These are phyloP conservation scores for Saturnia japonica DNA, from an alignment of 2,888 invertebrate species.

Conservation along the genomic window DNA sequence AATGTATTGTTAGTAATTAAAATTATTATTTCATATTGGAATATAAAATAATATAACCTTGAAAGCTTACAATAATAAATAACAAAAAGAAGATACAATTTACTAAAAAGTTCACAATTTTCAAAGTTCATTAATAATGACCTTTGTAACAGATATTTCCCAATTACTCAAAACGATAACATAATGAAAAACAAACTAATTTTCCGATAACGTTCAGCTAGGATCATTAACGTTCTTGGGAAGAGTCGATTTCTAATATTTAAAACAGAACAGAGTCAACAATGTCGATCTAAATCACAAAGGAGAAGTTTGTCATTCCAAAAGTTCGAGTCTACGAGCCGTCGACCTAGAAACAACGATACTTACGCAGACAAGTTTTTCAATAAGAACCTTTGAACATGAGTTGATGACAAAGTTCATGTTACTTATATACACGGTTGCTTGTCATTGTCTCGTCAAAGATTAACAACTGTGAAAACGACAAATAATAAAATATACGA, in stretches of 20 bases:
- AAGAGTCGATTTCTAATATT: conserved; percentile 38
- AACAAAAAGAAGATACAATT: too few relatives aligned
- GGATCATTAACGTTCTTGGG: not conserved
- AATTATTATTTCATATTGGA: too few relatives aligned
- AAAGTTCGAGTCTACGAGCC: conserved; percentile 46
- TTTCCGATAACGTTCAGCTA: not conserved
- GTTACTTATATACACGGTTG: conserved; percentile 35
- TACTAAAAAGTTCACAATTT: too few relatives aligned
- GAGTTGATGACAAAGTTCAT: conserved; percentile 54
- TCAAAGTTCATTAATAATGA: not conserved
- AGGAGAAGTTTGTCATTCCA: conserved; percentile 49
- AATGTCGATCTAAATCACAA: conserved; percentile 52
- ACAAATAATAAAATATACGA: conserved; percentile 3
- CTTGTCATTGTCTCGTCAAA: conserved; percentile 6
- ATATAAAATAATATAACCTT: too few relatives aligned
- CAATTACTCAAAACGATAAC: not conserved
- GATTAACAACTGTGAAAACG: conserved; percentile 1
- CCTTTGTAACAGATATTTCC: not conserved
- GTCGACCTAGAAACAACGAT: conserved; percentile 60
- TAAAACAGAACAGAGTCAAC: conserved; percentile 42
- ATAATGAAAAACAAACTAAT: not conserved
- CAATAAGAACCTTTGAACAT: conserved; percentile 62
- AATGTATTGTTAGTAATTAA: too few relatives aligned
- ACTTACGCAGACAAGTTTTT: conserved; percentile 61
- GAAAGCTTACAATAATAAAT: too few relatives aligned